Evolutionary conservation across 2,888 invertebrate species (phyloP).

Genomic region (Tuta absoluta): DNA sequence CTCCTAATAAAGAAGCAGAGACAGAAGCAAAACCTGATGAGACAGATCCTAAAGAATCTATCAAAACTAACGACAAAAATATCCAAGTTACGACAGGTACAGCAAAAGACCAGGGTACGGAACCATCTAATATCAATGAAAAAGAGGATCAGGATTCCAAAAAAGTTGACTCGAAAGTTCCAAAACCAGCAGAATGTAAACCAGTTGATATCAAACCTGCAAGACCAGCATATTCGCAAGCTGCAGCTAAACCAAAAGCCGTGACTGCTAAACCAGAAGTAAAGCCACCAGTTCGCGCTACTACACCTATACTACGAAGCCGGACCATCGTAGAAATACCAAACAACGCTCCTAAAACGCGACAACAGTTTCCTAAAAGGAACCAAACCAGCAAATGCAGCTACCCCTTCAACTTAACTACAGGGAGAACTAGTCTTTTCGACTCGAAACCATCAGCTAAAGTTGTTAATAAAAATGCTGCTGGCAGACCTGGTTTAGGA

Average conservation of each 20-base stretch:
- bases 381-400: constrained; percentile 71
- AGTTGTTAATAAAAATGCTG: constrained; percentile 49
- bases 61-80: constrained; percentile 29
- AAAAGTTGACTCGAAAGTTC: constrained; percentile 42
- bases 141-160: constrained; percentile 48
- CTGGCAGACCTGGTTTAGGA: constrained; percentile 53
- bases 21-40: constrained; percentile 2
- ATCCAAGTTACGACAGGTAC: neutral
- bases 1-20: constrained; percentile 43
- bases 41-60: constrained; percentile 1
- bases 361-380: constrained; percentile 56
- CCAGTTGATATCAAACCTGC: constrained; percentile 40
- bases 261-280: constrained; percentile 57
- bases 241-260: constrained; percentile 75
- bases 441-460: constrained; percentile 54
- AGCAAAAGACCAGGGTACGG: constrained; percentile 30
- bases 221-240: constrained; percentile 76
- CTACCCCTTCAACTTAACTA: constrained; percentile 77
- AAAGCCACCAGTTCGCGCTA: constrained; percentile 54
- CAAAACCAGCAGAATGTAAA: constrained; percentile 46
- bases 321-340: constrained; percentile 75
- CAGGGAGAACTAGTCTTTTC: constrained; percentile 72
- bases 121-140: constrained; percentile 36
- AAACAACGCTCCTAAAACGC: constrained; percentile 48
- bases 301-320: constrained; percentile 59